Percentiles rank a stretch among this genome's conserved stretches.
Conservation (phyloP, 2,797 vertebrate genomes). For the Coreius guichenoti region DNA sequence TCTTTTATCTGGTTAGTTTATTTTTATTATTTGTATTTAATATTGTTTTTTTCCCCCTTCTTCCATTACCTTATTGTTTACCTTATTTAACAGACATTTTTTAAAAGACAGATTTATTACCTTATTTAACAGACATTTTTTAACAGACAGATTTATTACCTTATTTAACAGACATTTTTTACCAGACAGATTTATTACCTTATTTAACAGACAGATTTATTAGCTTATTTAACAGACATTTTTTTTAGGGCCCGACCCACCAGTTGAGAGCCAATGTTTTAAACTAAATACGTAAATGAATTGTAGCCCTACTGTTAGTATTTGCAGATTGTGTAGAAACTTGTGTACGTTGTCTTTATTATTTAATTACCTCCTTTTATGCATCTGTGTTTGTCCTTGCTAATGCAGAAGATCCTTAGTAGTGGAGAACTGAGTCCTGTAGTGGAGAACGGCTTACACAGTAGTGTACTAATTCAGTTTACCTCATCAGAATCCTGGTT, state of each 20-base stretch:
- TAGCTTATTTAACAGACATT: background rate
- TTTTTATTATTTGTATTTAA: no score
- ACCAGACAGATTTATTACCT: no score
- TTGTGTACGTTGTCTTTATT: background rate
- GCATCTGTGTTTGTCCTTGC: slow-evolving; percentile 22
- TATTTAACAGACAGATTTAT: no score
- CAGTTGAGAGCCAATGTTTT: background rate
- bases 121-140: background rate
- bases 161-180: background rate
- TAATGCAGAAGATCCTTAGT: background rate
- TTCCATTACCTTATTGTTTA: background rate
- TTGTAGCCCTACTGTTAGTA: background rate
- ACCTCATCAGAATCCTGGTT: background rate
- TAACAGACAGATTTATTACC: no score
- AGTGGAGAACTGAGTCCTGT: background rate
- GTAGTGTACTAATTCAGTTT: background rate
- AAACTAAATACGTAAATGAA: background rate
- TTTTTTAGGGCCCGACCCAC: background rate
- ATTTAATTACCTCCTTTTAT: background rate
- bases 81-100: background rate
- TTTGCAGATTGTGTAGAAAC: background rate
- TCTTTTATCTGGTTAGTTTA: no score
- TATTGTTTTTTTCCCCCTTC: no score
- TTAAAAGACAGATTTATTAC: no score
- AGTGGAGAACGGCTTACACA: background rate